These are phyloP conservation scores for Eilema sororculum DNA, from an alignment of 2,888 invertebrate genomes.

Conservation along the genomic window DNA sequence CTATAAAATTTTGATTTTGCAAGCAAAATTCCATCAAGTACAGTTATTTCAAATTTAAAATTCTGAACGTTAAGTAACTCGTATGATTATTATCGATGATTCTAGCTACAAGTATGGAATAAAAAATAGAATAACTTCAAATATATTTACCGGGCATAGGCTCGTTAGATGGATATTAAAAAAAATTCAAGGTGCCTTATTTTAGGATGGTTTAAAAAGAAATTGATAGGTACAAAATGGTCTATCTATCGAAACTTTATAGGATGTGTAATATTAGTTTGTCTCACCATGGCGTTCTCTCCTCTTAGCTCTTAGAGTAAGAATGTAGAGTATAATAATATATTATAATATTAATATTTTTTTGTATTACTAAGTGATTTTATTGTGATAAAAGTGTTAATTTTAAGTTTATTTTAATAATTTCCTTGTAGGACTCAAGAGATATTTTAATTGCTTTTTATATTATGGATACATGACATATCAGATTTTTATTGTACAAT, in stretches of 20 bases:
- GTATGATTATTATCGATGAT: background rate
- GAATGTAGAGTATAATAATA: background rate
- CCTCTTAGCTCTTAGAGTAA: background rate
- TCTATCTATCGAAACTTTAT: too few species aligned
- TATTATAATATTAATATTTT: background rate
- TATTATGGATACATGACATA: background rate
- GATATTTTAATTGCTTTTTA: background rate
- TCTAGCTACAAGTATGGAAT: background rate
- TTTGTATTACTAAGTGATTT: background rate
- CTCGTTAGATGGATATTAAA: too few species aligned
- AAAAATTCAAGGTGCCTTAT: too few species aligned
- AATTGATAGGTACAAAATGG: too few species aligned
- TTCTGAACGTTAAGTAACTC: background rate
- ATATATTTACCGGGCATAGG: too few species aligned
- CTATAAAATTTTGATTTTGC: background rate
- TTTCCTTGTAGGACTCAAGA: background rate
- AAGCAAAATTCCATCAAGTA: background rate
- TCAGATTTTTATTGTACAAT: background rate
- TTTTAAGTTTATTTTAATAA: constrained; percentile 1
- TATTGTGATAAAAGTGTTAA: background rate
- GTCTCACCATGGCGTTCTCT: too few species aligned
- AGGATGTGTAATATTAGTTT: too few species aligned
- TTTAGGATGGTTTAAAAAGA: too few species aligned
- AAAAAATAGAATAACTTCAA: background rate
- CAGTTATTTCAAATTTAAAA: background rate